Percentiles rank a stretch among this genome's conserved stretches.
These are phyloP conservation scores for Chrysomela aeneicollis DNA, from an alignment of 2,888 invertebrate species.

Conservation along the genomic window DNA sequence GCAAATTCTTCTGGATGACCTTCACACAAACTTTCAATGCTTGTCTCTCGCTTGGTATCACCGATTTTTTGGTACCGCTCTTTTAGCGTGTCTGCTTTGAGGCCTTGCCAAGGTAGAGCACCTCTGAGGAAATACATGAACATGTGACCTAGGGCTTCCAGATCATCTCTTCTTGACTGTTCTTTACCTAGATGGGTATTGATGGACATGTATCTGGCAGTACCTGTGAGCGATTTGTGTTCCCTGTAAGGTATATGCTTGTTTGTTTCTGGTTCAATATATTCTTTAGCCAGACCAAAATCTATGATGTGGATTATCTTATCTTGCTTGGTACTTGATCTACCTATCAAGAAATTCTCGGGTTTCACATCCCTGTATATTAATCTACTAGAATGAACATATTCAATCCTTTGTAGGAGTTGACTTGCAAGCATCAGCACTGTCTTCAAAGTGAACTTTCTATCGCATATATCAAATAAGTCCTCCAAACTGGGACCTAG, in stretches of 20 bases:
- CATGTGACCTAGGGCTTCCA: constrained; percentile 99
- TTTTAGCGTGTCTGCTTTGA: constrained; percentile 99
- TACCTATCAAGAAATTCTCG: constrained; percentile 98
- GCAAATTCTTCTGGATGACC: constrained; percentile 93
- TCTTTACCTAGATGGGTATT: constrained; percentile 99
- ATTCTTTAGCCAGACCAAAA: constrained; percentile 65
- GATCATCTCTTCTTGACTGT: constrained; percentile 98
- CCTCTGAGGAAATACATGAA: constrained; percentile 99
- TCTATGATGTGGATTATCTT: constrained; percentile 99
- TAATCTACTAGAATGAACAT: constrained; percentile 97
- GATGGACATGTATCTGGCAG: constrained; percentile 99
- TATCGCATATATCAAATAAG: constrained; percentile 74
- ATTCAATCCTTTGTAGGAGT: constrained; percentile 94
- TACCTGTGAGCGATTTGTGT: constrained; percentile 99
- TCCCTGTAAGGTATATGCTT: constrained; percentile 99
- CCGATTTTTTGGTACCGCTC: constrained; percentile 99
- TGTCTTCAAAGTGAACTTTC: constrained; percentile 66
- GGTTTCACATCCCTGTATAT: constrained; percentile 99
- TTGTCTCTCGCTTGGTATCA: constrained; percentile 97
- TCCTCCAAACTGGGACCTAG: constrained; percentile 77
- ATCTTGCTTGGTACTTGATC: constrained; percentile 95
- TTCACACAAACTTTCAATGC: constrained; percentile 91
- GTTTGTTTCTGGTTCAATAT: constrained; percentile 98
- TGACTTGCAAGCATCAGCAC: constrained; percentile 72
- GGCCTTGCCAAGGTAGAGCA: constrained; percentile 99